Evolutionary conservation across 2,113 vertebrate genomes (phyloP), one percentile per base, ranked within the genome.

Genomic region (Numenius arquata): DNA sequence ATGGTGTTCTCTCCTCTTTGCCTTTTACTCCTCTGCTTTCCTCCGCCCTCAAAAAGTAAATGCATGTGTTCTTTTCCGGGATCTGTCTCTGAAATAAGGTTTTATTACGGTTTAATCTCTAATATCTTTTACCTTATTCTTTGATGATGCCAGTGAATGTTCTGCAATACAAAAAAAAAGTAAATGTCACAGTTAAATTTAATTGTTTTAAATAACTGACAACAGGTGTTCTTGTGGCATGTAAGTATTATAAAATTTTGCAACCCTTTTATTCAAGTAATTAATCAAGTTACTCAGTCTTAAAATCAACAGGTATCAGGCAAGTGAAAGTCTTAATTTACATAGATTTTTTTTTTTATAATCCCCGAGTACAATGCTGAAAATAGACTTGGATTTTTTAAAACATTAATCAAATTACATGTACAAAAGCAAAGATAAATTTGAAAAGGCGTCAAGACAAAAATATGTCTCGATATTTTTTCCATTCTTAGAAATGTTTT

Each of bases 91-190:
- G 27, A 79, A 55, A 48, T 15, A 45, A 50, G 34, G 13, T 50
- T 66, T 75, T 30, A 53, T 27, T 55, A 34, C 1, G 43, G 4
- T 45, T 79, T 58, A 38, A 74, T 29, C 12, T 72, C 45, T 47
- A 27, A 10, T 48, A 43, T 58, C 81, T 74, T 98, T 98, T 98
- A 99, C 99, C 99, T 99, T 98, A 97, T 91, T 99, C 97, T 99
- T 99, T 88, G 99, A 99, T 22, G 98, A 98, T 73, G 96, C 96
- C 95, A 99, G 97, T 65, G 99, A 99, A 96, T 98, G 97, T 96
- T 99, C 99, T 99, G 96, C 59, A 98, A 97, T 34, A 75, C 38
- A 88, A 86, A 75, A 78, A 91, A 77, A 90, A 84, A 85, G 52
- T 2, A 68, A 50, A 77, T 2, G 20, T 59, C 52, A 83, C 12